Evolutionary conservation across 2,113 vertebrate species (phyloP).

Genomic region (Oreotrochilus melanogaster): DNA sequence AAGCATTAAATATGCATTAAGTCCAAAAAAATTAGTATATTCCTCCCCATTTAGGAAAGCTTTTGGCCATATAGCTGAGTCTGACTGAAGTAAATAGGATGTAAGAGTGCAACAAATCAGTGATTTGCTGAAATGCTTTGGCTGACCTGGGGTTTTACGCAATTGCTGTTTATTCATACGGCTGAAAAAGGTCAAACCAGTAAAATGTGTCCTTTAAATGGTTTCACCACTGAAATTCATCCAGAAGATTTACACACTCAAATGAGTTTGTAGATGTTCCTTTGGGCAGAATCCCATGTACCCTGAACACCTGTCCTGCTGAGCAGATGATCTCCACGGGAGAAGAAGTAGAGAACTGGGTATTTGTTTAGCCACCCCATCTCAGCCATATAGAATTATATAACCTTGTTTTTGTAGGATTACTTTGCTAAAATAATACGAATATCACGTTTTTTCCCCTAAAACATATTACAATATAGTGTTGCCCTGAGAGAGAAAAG

Average conservation of each 20-base stretch:
- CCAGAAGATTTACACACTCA: slow-evolving; percentile 28
- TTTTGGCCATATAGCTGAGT: background rate
- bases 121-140: background rate
- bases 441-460: slow-evolving; percentile 67
- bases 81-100: background rate
- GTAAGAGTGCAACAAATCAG: background rate
- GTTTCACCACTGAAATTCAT: background rate
- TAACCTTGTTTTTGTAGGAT: slow-evolving; percentile 71
- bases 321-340: slow-evolving; percentile 17
- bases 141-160: background rate
- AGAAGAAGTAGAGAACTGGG: slow-evolving; percentile 21
- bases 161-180: background rate
- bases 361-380: slow-evolving; percentile 68
- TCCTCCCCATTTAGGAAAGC: background rate
- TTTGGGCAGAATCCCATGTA: slow-evolving; percentile 42
- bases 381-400: slow-evolving; percentile 57
- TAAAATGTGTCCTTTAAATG: slow-evolving; percentile 5
- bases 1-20: background rate
- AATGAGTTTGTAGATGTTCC: slow-evolving; percentile 22
- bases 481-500: slow-evolving; percentile 66
- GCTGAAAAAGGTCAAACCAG: background rate
- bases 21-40: background rate
- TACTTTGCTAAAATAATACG: slow-evolving; percentile 77
- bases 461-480: slow-evolving; percentile 69
- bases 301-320: slow-evolving; percentile 46